Percentiles rank a stretch among this genome's conserved stretches.
phyloP scores from a whole-genome alignment of 2,113 vertebrate genomes.

The Corythaixoides concolor region DNA sequence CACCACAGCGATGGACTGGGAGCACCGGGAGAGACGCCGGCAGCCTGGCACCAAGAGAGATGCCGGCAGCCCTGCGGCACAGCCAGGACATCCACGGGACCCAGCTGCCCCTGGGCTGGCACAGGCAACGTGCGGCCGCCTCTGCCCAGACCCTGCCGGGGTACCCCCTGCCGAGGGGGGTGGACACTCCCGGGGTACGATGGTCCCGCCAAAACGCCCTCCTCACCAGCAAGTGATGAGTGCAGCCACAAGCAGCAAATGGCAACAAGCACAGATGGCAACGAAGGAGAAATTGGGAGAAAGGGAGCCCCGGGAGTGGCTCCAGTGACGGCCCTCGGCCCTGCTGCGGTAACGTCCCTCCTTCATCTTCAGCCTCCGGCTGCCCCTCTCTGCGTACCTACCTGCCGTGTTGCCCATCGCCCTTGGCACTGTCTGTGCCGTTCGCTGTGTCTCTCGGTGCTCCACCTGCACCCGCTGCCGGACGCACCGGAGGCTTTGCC shows the following conservation, averaged over 20 bases:
- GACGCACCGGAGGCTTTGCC: not conserved
- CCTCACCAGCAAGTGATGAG: too few relatives aligned
- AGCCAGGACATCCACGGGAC: not conserved
- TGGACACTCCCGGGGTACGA: too few relatives aligned
- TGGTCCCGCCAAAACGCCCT: too few relatives aligned
- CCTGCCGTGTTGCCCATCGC: too few relatives aligned
- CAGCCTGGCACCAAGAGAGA: rapidly evolving
- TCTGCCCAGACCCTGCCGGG: too few relatives aligned
- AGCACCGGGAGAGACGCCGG: rapidly evolving
- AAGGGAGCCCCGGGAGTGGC: too few relatives aligned
- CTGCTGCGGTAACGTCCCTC: not conserved
- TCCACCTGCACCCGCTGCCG: not conserved
- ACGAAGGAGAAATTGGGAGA: too few relatives aligned
- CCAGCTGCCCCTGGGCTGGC: not conserved
- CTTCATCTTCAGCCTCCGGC: not conserved
- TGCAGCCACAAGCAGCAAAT: too few relatives aligned
- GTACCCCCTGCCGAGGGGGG: too few relatives aligned
- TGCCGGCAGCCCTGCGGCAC: rapidly evolving
- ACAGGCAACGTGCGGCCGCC: too few relatives aligned
- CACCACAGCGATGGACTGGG: not conserved
- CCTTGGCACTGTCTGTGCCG: rapidly evolving
- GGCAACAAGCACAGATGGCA: too few relatives aligned
- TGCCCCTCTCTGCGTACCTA: not conserved
- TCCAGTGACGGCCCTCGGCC: not conserved
- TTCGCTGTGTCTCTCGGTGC: rapidly evolving